A percentile compares a stretch with the other conserved stretches of the same genome.
These are phyloP conservation scores for Suillia variegata DNA, from an alignment of 2,888 invertebrate genomes.

Conservation along the genomic window DNA sequence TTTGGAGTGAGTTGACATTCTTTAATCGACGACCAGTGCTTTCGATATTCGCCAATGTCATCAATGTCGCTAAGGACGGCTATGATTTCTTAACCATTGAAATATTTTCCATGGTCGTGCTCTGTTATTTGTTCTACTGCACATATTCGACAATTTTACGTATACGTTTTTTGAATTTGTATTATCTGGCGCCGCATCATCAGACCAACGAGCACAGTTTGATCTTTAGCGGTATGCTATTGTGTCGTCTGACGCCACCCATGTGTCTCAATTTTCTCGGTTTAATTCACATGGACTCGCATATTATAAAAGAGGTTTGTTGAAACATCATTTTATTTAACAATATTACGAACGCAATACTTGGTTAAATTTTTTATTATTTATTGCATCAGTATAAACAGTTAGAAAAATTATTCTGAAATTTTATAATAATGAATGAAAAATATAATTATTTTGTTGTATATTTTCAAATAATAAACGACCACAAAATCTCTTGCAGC, in stretches of 20 bases:
- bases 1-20: conserved; percentile 99
- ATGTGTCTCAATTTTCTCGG: conserved; percentile 98
- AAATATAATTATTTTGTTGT: not conserved
- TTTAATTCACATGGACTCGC: conserved; percentile 97
- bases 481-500: conserved; percentile 47
- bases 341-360: not conserved
- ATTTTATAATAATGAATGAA: not conserved
- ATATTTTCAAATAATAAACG: not conserved
- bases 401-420: no score
- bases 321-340: not conserved
- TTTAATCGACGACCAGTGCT: conserved; percentile 91
- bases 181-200: conserved; percentile 96
- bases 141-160: conserved; percentile 98
- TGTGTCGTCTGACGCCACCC: conserved; percentile 95
- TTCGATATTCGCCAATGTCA: conserved; percentile 94
- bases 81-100: conserved; percentile 96
- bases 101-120: conserved; percentile 87
- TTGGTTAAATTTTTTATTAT: not conserved
- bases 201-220: conserved; percentile 99
- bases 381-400: not conserved
- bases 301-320: conserved; percentile 74
- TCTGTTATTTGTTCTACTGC: conserved; percentile 95
- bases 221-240: conserved; percentile 96
- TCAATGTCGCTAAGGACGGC: conserved; percentile 77
- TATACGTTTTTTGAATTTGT: conserved; percentile 93